Conservation (phyloP, 2,888 invertebrate genomes). For the Cyclophora punctaria region DNA sequence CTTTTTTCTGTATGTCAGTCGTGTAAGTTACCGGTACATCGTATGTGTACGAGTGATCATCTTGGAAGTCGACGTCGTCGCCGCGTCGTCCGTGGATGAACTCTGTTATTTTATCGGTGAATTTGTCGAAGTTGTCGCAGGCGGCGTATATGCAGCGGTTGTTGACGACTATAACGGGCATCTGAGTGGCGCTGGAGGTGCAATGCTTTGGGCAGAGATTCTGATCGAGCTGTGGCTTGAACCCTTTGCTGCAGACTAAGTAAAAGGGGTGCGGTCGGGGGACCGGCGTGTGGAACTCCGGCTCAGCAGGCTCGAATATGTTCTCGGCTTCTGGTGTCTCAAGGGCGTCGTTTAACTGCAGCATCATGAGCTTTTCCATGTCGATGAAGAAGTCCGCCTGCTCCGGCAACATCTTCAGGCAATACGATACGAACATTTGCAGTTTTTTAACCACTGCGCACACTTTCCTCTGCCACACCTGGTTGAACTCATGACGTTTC, state of each 20-base stretch:
- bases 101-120: slow-evolving; percentile 43
- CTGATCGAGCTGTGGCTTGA: slow-evolving; percentile 38
- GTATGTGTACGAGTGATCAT: slow-evolving; percentile 38
- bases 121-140: slow-evolving; percentile 53
- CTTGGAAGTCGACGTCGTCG: slow-evolving; percentile 37
- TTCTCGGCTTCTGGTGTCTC: slow-evolving; percentile 43
- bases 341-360: slow-evolving; percentile 48
- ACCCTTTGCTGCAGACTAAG: slow-evolving; percentile 49
- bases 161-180: slow-evolving; percentile 57
- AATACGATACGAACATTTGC: slow-evolving; percentile 54
- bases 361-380: slow-evolving; percentile 58
- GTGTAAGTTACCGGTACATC: slow-evolving; percentile 44
- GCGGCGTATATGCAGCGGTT: slow-evolving; percentile 54
- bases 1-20: slow-evolving; percentile 21
- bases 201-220: slow-evolving; percentile 48
- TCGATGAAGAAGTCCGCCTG: slow-evolving; percentile 62
- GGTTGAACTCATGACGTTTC: slow-evolving; percentile 34
- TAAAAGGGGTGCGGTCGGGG: slow-evolving; percentile 50
- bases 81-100: slow-evolving; percentile 39
- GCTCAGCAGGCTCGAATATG: slow-evolving; percentile 39
- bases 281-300: slow-evolving; percentile 32
- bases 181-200: slow-evolving; percentile 43
- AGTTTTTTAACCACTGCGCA: slow-evolving; percentile 57
- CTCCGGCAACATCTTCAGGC: slow-evolving; percentile 49
- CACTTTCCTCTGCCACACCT: slow-evolving; percentile 53